Percentiles rank a stretch among this genome's conserved stretches.
phyloP scores from a whole-genome alignment of 2,797 vertebrate species.

The Micropoecilia bifurca region DNA sequence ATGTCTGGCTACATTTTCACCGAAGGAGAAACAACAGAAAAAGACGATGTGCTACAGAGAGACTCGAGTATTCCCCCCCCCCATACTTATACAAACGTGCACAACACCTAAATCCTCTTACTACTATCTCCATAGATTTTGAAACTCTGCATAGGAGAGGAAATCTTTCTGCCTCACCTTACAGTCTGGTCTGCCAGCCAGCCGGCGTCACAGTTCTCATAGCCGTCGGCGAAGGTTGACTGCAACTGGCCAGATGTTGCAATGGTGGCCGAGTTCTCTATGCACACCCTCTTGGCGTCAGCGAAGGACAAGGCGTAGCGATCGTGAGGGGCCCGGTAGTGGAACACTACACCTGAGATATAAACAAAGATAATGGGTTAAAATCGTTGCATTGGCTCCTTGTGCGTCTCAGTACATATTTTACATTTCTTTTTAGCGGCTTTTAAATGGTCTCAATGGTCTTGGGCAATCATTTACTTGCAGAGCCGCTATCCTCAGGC shows the following conservation, averaged over 20 bases:
- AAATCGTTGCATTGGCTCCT: neutral
- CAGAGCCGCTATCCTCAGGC: neutral
- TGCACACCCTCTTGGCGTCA: conserved; percentile 86
- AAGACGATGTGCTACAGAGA: neutral
- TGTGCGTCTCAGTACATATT: neutral
- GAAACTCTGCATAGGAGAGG: neutral
- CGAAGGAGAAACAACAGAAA: neutral
- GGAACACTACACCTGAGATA: conserved; percentile 90
- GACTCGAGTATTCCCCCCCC: neutral
- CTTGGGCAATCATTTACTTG: neutral
- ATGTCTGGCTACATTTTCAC: neutral
- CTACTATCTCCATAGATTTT: neutral
- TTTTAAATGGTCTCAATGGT: neutral
- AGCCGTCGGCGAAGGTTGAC: conserved; percentile 92
- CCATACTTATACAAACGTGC: neutral
- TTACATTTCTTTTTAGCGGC: neutral
- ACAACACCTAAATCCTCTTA: neutral
- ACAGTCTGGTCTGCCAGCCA: conserved; percentile 94
- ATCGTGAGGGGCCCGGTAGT: conserved; percentile 89
- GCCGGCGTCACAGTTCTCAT: conserved; percentile 95
- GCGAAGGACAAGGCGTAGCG: conserved; percentile 89
- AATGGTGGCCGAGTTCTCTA: conserved; percentile 86
- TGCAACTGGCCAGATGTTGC: conserved; percentile 90
- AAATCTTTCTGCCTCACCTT: conserved; percentile 77
- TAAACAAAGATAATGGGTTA: neutral